Percentiles rank a stretch among this genome's conserved stretches.
Conservation (phyloP, 1,140 invertebrate species). For the Megathymus violae region DNA sequence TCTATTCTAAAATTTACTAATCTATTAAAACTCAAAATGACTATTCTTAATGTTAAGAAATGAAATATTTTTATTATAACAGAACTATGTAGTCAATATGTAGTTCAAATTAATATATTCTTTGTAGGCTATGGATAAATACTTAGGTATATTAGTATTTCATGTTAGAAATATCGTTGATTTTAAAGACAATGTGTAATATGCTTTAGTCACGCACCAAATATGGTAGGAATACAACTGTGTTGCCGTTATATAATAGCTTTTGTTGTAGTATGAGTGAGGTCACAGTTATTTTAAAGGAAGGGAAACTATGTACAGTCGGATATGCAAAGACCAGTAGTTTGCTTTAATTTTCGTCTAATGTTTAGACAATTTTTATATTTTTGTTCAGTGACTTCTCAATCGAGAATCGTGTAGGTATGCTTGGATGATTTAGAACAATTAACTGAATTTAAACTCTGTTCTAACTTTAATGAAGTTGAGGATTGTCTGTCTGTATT, state of each 20-base stretch:
- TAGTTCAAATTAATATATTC: slow-evolving; percentile 17
- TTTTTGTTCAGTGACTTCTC: too few species aligned
- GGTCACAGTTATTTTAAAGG: background rate
- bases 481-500: slow-evolving; percentile 10
- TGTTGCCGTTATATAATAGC: too few species aligned
- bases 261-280: too few species aligned
- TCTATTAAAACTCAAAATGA: background rate
- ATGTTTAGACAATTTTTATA: too few species aligned
- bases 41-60: slow-evolving; percentile 2
- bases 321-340: too few species aligned
- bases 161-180: slow-evolving; percentile 1
- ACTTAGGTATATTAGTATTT: slow-evolving; percentile 1
- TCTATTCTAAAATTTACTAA: slow-evolving; percentile 11
- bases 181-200: slow-evolving; percentile 1
- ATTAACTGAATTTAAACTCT: too few species aligned
- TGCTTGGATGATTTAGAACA: too few species aligned
- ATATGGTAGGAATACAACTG: background rate
- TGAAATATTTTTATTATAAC: background rate
- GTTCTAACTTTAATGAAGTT: too few species aligned
- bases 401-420: too few species aligned
- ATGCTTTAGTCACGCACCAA: background rate
- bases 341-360: too few species aligned
- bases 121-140: slow-evolving; percentile 11
- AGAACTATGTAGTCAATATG: slow-evolving; percentile 4
- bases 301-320: too few species aligned